Percentiles rank a stretch among this genome's conserved stretches.
Evolutionary conservation across 2,888 invertebrate species (phyloP).

Genomic region (Plusia festucae): DNA sequence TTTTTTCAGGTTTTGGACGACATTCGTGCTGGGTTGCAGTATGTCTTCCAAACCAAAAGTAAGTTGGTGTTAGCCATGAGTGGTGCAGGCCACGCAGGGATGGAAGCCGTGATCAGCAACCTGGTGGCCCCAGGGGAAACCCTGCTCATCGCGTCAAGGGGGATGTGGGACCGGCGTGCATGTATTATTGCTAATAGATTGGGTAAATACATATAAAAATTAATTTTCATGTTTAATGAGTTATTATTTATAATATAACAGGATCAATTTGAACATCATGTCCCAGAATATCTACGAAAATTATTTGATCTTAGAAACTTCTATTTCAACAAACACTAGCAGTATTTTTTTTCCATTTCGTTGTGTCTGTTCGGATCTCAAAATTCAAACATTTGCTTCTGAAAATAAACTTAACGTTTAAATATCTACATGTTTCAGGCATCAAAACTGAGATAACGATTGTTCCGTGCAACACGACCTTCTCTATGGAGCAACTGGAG

Average conservation of each 20-base stretch:
- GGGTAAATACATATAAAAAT: conserved; percentile 77
- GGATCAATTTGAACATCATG: too few species aligned
- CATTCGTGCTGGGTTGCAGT: conserved; percentile 94
- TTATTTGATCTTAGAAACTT: too few species aligned
- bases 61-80: conserved; percentile 94
- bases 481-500: conserved; percentile 91
- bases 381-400: too few species aligned
- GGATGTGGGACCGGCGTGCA: conserved; percentile 96
- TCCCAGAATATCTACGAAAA: too few species aligned
- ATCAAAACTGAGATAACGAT: conserved; percentile 71
- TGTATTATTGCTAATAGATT: conserved; percentile 92
- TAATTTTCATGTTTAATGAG: too few species aligned
- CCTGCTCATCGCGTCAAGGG: conserved; percentile 92
- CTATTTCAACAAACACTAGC: too few species aligned
- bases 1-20: conserved; percentile 93
- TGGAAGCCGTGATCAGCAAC: conserved; percentile 96
- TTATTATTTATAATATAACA: too few species aligned
- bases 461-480: conserved; percentile 79
- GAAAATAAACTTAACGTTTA: neutral
- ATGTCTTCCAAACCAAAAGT: conserved; percentile 96
- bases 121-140: conserved; percentile 93
- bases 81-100: conserved; percentile 93
- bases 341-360: too few species aligned
- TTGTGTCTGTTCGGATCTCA: too few species aligned
- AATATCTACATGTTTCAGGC: conserved; percentile 61